A percentile compares a stretch with the other conserved stretches of the same genome.
These are phyloP conservation scores for Melipona bicolor DNA, from an alignment of 2,888 invertebrate genomes.

Conservation along the genomic window DNA sequence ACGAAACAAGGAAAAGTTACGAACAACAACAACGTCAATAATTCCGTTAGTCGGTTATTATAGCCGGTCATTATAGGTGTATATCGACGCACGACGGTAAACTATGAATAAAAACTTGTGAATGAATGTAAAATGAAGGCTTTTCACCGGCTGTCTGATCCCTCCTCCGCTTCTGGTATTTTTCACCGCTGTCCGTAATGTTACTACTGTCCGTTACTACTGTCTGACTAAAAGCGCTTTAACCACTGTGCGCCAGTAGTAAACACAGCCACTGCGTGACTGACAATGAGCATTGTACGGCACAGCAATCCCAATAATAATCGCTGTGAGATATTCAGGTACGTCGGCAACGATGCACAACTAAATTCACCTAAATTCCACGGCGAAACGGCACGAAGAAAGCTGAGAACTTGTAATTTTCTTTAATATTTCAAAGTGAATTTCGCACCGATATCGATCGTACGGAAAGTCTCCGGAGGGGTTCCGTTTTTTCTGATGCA, in stretches of 20 bases:
- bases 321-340: constrained; percentile 12
- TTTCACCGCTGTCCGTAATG: constrained; percentile 15
- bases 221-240: constrained; percentile 40
- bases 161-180: neutral
- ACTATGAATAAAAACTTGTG: neutral
- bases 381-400: neutral
- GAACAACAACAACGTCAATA: neutral
- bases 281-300: constrained; percentile 22
- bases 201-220: constrained; percentile 38
- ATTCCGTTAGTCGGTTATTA: neutral
- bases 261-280: constrained; percentile 58
- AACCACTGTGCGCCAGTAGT: constrained; percentile 47
- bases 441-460: constrained; percentile 27
- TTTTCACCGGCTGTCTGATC: neutral
- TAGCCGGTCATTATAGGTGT: neutral
- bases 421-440: neutral
- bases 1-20: neutral
- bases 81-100: neutral
- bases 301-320: constrained; percentile 28
- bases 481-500: constrained; percentile 4
- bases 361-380: constrained; percentile 15
- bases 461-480: neutral
- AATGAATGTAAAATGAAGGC: constrained; percentile 24
- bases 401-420: neutral
- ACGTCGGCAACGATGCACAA: constrained; percentile 24